A percentile compares a stretch with the other conserved stretches of the same genome.
These are phyloP conservation scores for Willisornis vidua DNA, from an alignment of 2,113 vertebrate genomes.

Conservation along the genomic window DNA sequence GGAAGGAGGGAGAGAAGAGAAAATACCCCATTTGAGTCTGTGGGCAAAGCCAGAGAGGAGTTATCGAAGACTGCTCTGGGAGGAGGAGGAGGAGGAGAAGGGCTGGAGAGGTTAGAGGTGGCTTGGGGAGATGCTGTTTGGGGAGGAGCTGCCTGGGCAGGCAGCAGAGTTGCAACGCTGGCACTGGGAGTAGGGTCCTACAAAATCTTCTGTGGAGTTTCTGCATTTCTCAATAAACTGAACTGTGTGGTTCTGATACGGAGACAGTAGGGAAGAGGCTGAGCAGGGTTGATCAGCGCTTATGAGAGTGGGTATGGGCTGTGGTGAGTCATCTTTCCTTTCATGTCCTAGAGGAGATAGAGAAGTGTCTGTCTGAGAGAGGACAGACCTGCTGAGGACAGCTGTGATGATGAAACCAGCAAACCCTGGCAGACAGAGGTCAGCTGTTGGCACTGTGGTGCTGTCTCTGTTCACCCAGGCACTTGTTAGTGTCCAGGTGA, in stretches of 20 bases:
- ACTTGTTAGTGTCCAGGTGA: fast-evolving
- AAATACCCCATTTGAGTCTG: fast-evolving
- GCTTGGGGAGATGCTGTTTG: fast-evolving
- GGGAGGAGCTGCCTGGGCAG: neutral
- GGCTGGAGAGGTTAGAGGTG: neutral
- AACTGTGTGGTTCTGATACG: neutral
- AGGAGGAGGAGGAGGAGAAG: neutral
- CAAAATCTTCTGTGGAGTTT: neutral
- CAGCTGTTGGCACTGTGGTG: neutral
- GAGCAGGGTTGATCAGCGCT: neutral
- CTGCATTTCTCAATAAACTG: neutral
- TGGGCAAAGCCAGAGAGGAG: neutral
- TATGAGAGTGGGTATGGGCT: neutral
- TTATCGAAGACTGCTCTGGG: fast-evolving
- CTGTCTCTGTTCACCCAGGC: neutral
- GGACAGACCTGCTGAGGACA: neutral
- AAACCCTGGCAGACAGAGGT: neutral
- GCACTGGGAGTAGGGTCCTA: fast-evolving
- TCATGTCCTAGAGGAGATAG: neutral
- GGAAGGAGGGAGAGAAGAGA: neutral
- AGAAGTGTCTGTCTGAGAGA: neutral
- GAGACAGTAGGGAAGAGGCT: neutral
- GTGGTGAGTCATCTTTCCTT: fast-evolving
- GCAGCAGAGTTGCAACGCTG: fast-evolving
- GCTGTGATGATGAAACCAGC: neutral